phyloP scores from a whole-genome alignment of 2,888 invertebrate genomes.

The Dioctria linearis region DNA sequence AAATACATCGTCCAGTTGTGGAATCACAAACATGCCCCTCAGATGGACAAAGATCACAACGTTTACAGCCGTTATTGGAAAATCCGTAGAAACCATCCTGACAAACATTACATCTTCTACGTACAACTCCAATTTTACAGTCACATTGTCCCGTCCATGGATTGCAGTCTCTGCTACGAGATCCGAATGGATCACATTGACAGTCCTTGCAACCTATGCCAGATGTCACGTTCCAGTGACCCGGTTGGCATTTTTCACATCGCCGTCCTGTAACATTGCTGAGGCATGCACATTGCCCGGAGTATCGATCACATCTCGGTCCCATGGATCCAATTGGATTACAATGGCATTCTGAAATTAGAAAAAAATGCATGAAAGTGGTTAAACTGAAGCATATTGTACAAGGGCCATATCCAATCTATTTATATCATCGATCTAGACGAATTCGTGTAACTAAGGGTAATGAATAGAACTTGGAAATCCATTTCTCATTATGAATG shows the following conservation, averaged over 20 bases:
- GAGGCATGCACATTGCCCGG: slow-evolving; percentile 85
- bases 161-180: slow-evolving; percentile 80
- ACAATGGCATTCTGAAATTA: slow-evolving; percentile 88
- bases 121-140: slow-evolving; percentile 84
- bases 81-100: slow-evolving; percentile 82
- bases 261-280: slow-evolving; percentile 81
- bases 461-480: slow-evolving; percentile 1
- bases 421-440: slow-evolving; percentile 27
- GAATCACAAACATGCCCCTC: slow-evolving; percentile 93
- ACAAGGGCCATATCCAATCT: slow-evolving; percentile 23
- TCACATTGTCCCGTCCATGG: slow-evolving; percentile 83
- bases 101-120: slow-evolving; percentile 81
- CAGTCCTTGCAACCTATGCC: slow-evolving; percentile 87
- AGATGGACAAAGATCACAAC: slow-evolving; percentile 84
- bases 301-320: slow-evolving; percentile 81
- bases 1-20: slow-evolving; percentile 91
- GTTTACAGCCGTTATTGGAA: slow-evolving; percentile 82
- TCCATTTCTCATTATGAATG: slow-evolving; percentile 16
- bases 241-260: slow-evolving; percentile 84
- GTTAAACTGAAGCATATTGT: not conserved
- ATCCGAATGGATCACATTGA: slow-evolving; percentile 82
- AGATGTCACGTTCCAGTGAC: slow-evolving; percentile 83
- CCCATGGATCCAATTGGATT: slow-evolving; percentile 80
- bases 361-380: slow-evolving; percentile 55
- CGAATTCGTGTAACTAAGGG: not conserved